Conservation (phyloP, 2,888 invertebrate genomes). For the Mesoligia furuncula region DNA sequence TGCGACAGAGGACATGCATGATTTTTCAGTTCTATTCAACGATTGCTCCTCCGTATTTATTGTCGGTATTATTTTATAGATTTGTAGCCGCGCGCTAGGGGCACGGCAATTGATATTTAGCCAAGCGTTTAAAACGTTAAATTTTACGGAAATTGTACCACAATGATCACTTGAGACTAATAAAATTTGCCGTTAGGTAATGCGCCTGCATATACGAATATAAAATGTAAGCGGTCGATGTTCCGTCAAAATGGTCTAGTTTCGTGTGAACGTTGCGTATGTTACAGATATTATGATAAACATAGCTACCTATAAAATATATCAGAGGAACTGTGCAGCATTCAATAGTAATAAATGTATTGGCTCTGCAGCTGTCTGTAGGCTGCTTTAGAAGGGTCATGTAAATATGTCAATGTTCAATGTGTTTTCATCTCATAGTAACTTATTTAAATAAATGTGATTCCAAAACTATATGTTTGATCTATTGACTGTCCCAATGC, state of each 20-base stretch:
- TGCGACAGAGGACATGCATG: too few species aligned
- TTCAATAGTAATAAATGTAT: constrained; percentile 35
- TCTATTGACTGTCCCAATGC: constrained; percentile 4
- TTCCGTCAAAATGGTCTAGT: constrained; percentile 32
- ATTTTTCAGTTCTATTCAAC: too few species aligned
- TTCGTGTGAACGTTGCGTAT: constrained; percentile 22
- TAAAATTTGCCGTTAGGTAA: too few species aligned
- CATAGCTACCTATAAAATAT: constrained; percentile 31
- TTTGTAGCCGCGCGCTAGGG: too few species aligned
- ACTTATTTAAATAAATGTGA: constrained; percentile 34
- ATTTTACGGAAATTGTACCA: too few species aligned
- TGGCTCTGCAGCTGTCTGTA: not conserved
- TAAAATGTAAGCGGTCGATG: not conserved
- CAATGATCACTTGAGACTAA: too few species aligned
- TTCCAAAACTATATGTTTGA: constrained; percentile 13
- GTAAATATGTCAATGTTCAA: constrained; percentile 35
- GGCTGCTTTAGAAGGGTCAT: not conserved
- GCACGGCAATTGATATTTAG: too few species aligned
- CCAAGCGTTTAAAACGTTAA: too few species aligned
- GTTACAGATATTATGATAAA: constrained; percentile 25
- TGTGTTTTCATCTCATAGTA: constrained; percentile 32
- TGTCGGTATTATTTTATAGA: too few species aligned
- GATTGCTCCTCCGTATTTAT: too few species aligned
- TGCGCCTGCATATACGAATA: too few species aligned
- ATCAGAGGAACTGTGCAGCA: constrained; percentile 20